Evolutionary conservation across 2,797 vertebrate genomes (phyloP).

Genomic region (Dendrocincla fuliginosa): DNA sequence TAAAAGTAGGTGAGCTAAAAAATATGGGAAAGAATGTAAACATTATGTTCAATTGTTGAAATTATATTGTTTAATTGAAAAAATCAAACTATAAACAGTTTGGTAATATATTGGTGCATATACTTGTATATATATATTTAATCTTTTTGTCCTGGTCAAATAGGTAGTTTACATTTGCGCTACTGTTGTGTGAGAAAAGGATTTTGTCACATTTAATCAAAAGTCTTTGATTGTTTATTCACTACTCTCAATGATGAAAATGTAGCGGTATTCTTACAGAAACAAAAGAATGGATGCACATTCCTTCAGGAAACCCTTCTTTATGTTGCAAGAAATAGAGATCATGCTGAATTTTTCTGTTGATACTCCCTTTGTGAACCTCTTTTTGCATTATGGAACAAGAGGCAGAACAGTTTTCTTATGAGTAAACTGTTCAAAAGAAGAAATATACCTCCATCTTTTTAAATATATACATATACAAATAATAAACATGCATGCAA

Average conservation of each 20-base stretch:
- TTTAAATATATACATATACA: background rate
- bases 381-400: background rate
- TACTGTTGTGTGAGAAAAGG: background rate
- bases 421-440: background rate
- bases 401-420: background rate
- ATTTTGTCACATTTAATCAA: background rate
- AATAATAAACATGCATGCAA: background rate
- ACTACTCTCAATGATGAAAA: background rate
- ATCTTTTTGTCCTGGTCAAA: background rate
- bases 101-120: background rate
- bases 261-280: background rate
- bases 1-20: background rate
- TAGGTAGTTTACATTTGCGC: background rate
- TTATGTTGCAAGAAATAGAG: background rate
- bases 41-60: background rate
- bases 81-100: background rate
- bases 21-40: background rate
- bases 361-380: background rate
- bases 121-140: background rate
- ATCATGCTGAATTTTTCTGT: background rate
- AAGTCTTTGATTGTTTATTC: background rate
- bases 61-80: background rate
- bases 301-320: background rate
- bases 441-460: background rate
- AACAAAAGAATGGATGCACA: background rate